These are phyloP conservation scores for Tachycineta bicolor DNA, from an alignment of 2,113 vertebrate species.

Conservation along the genomic window DNA sequence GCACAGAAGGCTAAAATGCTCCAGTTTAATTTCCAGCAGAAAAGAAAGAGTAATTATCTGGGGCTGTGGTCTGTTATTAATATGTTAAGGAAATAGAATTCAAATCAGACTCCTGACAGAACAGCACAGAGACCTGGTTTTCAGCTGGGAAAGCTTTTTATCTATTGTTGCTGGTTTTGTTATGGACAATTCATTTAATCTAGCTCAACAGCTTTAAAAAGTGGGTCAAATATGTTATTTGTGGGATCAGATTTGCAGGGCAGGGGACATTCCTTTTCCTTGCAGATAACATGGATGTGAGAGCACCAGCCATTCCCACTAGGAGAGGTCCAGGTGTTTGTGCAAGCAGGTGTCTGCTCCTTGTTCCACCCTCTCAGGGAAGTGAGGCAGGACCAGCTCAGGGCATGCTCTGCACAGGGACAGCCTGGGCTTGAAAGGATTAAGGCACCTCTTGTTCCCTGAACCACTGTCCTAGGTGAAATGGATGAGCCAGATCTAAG, in stretches of 20 bases:
- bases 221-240: not conserved
- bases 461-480: not conserved
- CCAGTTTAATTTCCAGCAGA: conserved; percentile 29
- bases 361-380: not conserved
- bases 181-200: not conserved
- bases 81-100: conserved; percentile 15
- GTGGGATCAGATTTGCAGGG: not conserved
- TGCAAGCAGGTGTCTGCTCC: not conserved
- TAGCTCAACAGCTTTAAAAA: not conserved
- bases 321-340: not conserved
- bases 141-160: not conserved
- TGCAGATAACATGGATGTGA: not conserved
- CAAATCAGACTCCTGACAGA: not conserved
- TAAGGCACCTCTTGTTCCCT: not conserved
- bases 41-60: not conserved
- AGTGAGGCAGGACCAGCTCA: not conserved
- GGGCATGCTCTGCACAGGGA: not conserved
- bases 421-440: not conserved
- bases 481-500: not conserved
- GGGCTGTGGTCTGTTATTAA: conserved; percentile 1
- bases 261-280: not conserved
- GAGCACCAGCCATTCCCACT: not conserved
- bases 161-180: not conserved
- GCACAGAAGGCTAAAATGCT: not conserved
- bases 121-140: not conserved